Evolutionary conservation across 2,113 vertebrate species (phyloP).

Genomic region (Pandion haliaetus): DNA sequence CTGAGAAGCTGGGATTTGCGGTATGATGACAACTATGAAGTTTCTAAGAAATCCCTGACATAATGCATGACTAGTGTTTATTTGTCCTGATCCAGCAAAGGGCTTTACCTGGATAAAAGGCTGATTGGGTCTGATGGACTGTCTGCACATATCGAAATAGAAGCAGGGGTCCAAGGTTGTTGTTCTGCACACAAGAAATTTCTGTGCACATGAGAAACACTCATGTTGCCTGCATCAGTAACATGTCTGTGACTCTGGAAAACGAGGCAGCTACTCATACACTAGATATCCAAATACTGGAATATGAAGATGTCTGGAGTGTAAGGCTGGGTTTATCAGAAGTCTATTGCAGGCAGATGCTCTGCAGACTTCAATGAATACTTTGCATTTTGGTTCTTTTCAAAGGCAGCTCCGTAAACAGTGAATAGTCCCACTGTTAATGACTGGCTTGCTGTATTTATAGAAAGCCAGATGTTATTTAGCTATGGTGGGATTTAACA

Average conservation of each 20-base stretch:
- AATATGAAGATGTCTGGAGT: neutral
- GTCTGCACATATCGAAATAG: neutral
- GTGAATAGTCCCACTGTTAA: conserved; percentile 40
- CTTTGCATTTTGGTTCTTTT: conserved; percentile 28
- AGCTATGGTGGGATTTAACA: conserved; percentile 11
- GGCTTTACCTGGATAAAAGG: neutral
- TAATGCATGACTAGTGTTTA: neutral
- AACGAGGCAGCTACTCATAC: neutral
- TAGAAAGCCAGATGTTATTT: conserved; percentile 49
- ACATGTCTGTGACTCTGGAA: neutral
- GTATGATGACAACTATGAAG: neutral
- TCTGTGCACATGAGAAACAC: neutral
- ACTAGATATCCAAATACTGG: neutral
- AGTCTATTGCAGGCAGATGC: conserved; percentile 16
- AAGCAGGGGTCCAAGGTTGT: neutral
- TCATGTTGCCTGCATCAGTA: neutral
- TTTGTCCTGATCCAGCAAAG: neutral
- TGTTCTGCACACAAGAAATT: neutral
- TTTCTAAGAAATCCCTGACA: neutral
- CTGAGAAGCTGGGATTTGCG: neutral
- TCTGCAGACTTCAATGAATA: conserved; percentile 21
- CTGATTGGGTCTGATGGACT: neutral
- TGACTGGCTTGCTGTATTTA: conserved; percentile 16
- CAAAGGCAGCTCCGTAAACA: conserved; percentile 22
- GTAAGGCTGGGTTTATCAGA: neutral